Base-by-base conservation (phyloP, 2,797 vertebrate genomes). In the Cephalopachus bancanus region DNA sequence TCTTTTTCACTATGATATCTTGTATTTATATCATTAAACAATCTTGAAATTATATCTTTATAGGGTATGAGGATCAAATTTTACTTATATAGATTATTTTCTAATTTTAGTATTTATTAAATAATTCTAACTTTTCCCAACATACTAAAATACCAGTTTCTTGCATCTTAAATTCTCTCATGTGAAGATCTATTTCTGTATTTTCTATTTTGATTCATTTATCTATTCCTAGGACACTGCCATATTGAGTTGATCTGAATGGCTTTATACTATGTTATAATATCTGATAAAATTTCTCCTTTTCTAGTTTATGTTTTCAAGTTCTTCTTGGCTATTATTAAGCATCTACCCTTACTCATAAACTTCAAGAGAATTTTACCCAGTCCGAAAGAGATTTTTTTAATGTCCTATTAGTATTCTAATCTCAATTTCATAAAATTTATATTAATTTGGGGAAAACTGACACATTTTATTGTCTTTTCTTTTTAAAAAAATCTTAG, bases 1-100 rank as follows among this genome's bases (percentile, higher is more conserved):
- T 94, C 81, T 83, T 88, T 71, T 92, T 94, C 19, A 74, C 93
- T 51, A 75, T 30, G 19, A 7, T 53, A 93, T 89, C 16, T 90
- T 72, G 80, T 49, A 65, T 26, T 94, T 90, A 79, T n/a, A 60
- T 84, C 67, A 76, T 59, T 74, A 83, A 90, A 64, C n/a, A 19
- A 30, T 28, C 17, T 74, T 88, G 28, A 65, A 65, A 57, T 92
- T 80, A 64, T 55, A 86, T 96, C 92, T 89, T 30, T 78, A 55
- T 62, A 64, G 79, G 37, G 28, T 26, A 55, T 65, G 71, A 62
- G 24, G 19, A 17, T 69, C 51, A 59, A 93, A 65, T 91, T 55
- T 89, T 72, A 84, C 51, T 85, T 89, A 51, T 64, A 44, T 55
- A 88, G 24, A 65, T 15, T 87, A 59, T 79, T 15, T 67, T 85